These are phyloP conservation scores for Dorcus parallelipipedus DNA, from an alignment of 2,888 invertebrate species.

Conservation along the genomic window DNA sequence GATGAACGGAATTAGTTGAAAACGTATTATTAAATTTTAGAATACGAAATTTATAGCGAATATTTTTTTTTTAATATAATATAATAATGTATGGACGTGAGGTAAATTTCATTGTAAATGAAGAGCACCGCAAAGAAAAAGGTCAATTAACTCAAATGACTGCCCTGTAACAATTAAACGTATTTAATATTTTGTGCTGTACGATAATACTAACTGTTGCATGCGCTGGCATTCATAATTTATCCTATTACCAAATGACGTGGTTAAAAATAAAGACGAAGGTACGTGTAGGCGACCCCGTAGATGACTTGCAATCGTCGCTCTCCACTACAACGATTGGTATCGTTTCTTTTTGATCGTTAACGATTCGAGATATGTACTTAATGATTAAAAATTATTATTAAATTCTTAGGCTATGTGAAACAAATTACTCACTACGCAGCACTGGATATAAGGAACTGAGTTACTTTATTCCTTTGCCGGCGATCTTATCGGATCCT, in stretches of 20 bases:
- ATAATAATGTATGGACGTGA: not conserved
- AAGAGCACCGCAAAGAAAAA: constrained; percentile 23
- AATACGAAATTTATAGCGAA: no score
- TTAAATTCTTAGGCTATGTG: not conserved
- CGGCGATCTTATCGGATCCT: no score
- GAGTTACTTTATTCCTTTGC: no score
- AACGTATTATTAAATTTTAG: no score
- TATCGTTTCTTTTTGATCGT: constrained; percentile 4
- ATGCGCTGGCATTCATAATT: constrained; percentile 10
- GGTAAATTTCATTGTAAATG: not conserved
- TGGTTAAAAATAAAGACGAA: not conserved
- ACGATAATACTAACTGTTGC: constrained; percentile 25
- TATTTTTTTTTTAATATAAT: no score
- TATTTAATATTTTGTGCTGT: constrained; percentile 26
- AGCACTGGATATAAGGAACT: no score
- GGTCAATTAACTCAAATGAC: constrained; percentile 33
- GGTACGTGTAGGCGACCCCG: not conserved
- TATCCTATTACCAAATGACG: not conserved
- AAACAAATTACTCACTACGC: no score
- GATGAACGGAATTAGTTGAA: no score
- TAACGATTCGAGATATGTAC: constrained; percentile 8
- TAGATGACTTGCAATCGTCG: constrained; percentile 2
- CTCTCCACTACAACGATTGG: not conserved
- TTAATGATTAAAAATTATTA: constrained; percentile 1
- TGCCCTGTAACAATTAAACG: constrained; percentile 29